Evolutionary conservation across 2,113 vertebrate genomes (phyloP), one percentile per base, ranked within the genome.

Genomic region (Otocyon megalotis): DNA sequence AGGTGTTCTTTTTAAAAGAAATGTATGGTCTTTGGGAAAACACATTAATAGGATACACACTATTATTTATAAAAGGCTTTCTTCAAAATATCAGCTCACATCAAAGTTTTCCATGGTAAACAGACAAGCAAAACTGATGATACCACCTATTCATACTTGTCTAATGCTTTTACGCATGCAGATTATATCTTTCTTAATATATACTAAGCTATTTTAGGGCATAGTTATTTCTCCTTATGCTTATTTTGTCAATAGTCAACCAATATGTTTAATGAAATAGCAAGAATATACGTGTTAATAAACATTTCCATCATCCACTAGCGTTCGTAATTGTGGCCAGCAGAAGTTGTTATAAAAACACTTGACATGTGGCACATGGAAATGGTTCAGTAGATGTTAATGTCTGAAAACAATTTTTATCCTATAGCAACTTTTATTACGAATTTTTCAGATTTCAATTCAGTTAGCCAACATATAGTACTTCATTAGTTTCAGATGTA

Each of bases 381-480:
- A 53, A 43, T 94, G 8, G 2, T 32, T 60, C 12, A 63, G 4
- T 60, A 6, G 15, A 32, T 63, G 10, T 50, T 84, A 50, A 17
- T 30, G 4, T 77, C 88, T 89, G 32, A 88, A 88, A 93, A 58
- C 54, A 84, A 53, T 32, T 65, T 95, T 88, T 87, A 87, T 60
- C 0, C 1, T 77, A 26, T 12, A 81, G 2, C 53, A 63, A 81
- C 35, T 91, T 69, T 8, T 43, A 7, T 43, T 43, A 43, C 6
- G 43, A 43, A 7, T 43, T 43, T 43, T 43, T 43, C 8, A 43
- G 43, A 43, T 43, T 43, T 43, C 43, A 43, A 43, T 43, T 43
- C 43, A 43, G 7, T 43, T 43, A 43, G 43, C 43, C 43, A 43
- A 43, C 43, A 43, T 43, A 43, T 43, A 43, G 43, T 43, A 43